Evolutionary conservation across 1,140 invertebrate species (phyloP), one percentile per base, ranked within the genome.

Genomic region (Prorops nasuta): DNA sequence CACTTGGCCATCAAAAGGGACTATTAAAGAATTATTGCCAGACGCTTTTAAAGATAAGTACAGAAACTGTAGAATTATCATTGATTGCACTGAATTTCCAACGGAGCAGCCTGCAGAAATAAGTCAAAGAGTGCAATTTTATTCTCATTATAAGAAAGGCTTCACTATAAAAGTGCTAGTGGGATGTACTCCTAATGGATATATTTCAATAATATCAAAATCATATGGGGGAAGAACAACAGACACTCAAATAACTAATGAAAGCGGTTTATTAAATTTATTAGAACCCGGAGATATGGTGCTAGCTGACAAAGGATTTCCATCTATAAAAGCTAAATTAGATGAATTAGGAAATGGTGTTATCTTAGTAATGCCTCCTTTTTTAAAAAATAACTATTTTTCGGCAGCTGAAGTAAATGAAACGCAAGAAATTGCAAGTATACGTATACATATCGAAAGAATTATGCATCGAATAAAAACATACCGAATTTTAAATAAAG

Each of bases 281-380:
- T 24, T 73, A 8, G 61, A 71, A 53, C 42, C 51, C n/a, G 64
- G 58, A 16, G 72, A 74, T 60, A 32, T 51, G 21, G 50, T 72
- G 21, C 58, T 75, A 51, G 70, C 65, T 12, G 72, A 76, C 46
- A 66, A 69, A 50, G 63, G 72, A 10, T 73, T 77, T 49, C 53
- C 53, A 21, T 38, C 48, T 45, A 56, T 54, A 41, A 38, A 41
- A 53, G 37, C 50, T 16, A 47, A 56, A 37, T 3, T 49, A 12
- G 10, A 35, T 3, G 50, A 52, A 42, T n/a, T n/a, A n/a, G n/a
- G n/a, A n/a, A 31, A 41, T 14, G 39, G 52, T 9, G 44, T 40
- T 17, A 21, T 43, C 18, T 41, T 56, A 7, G 49, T 56, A 1
- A 56, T 56, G 18, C 54, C 48, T 37, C 44, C 49, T 24, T 51